Base-by-base conservation (phyloP, 2,113 vertebrate genomes). In the Microtus montanus region DNA sequence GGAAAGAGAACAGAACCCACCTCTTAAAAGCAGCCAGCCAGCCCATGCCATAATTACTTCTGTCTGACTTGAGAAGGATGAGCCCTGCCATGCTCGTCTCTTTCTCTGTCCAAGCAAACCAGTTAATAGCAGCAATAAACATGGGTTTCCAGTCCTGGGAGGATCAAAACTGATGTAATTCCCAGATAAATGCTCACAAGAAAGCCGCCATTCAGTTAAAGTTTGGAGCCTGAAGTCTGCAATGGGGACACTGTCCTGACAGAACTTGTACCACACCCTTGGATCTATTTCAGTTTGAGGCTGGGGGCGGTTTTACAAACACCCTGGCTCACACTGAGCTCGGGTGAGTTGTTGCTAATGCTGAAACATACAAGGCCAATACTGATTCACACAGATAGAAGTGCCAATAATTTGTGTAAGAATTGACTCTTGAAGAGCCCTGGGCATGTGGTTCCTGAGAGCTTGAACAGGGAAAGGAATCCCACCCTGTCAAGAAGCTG, bases 1-100 rank as follows among this genome's bases (percentile, higher is more conserved):
- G 68, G 47, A 88, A 95, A 52, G 75, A 80, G 77, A 94, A 96
- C 87, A 49, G 64, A 96, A 95, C 38, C 75, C 78, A 95, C 20
- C 92, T 96, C 79, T 96, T 92, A 92, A 95, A 96, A 97, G 95
- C 87, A 92, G 78, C 74, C 83, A 93, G 73, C 71, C 85, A 80
- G 68, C 70, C 87, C 92, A 96, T 85, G 87, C 93, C 85, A 71
- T 95, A 95, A 97, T 97, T 96, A 92, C 92, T 94, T 95, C 87
- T 95, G 94, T 96, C 92, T 97, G 96, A 82, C 66, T 95, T 86
- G 80, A 94, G 95, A 96, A 97, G 97, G 93, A 94, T 49, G 90
- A 97, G 82, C 66, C 49, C 80, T 54, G 30, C 87, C 61, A 2
- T 17, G 13, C 73, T 92, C 58, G 63, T 71, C 71, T 87, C 3